These are phyloP conservation scores for Zootermopsis nevadensis DNA, from an alignment of 2,888 invertebrate genomes.

Conservation along the genomic window DNA sequence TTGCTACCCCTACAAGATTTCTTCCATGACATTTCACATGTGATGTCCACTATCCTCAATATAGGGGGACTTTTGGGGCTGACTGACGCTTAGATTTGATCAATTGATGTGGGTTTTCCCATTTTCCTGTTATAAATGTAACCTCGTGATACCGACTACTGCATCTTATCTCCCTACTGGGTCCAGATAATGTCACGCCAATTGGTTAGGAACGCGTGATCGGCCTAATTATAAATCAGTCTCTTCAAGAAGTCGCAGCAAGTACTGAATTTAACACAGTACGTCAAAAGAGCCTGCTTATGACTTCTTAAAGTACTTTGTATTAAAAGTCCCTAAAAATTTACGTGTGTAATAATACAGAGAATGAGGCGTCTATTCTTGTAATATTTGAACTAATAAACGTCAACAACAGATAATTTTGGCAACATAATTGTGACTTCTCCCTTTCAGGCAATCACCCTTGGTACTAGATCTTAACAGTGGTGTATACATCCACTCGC, in stretches of 20 bases:
- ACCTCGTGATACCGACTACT: conserved; percentile 1
- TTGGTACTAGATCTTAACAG: neutral
- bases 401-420: neutral
- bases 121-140: conserved; percentile 28
- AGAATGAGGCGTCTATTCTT: too few relatives aligned
- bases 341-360: too few relatives aligned
- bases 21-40: conserved; percentile 33
- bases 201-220: neutral
- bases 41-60: conserved; percentile 44
- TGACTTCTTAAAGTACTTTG: too few relatives aligned
- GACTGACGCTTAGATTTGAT: conserved; percentile 51
- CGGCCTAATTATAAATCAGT: too few relatives aligned
- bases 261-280: too few relatives aligned
- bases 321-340: too few relatives aligned
- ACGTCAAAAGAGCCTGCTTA: too few relatives aligned
- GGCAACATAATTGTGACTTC: neutral
- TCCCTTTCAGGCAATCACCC: neutral
- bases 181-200: neutral
- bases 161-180: neutral
- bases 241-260: too few relatives aligned
- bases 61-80: conserved; percentile 54
- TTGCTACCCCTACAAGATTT: conserved; percentile 24
- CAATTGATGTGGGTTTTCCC: conserved; percentile 41
- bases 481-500: neutral
- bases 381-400: neutral